Percentiles rank a stretch among this genome's conserved stretches.
These are phyloP conservation scores for Labia minor DNA, from an alignment of 2,888 invertebrate species.

Conservation along the genomic window DNA sequence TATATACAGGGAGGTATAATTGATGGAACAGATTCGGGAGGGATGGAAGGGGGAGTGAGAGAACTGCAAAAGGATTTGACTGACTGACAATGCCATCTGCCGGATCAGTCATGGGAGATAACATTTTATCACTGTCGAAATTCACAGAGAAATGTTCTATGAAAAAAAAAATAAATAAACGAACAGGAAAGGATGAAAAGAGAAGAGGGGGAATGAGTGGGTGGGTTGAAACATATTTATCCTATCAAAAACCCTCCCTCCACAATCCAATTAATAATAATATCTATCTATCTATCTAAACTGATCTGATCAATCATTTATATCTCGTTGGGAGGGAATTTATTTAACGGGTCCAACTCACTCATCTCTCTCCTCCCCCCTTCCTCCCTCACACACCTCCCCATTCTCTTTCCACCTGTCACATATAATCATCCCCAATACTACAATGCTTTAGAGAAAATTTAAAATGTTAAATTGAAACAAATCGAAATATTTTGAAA, in stretches of 20 bases:
- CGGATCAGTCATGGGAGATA: conserved; percentile 3
- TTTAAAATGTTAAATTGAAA: too few species aligned
- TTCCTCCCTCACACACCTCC: too few species aligned
- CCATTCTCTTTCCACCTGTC: too few species aligned
- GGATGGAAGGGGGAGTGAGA: background rate
- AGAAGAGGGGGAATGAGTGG: background rate
- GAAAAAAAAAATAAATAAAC: too few species aligned
- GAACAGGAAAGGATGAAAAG: too few species aligned
- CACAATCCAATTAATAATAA: conserved; percentile 1
- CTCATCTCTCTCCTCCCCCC: too few species aligned
- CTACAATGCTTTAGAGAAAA: too few species aligned
- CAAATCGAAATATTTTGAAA: too few species aligned
- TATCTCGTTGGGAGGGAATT: background rate
- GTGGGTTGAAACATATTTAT: background rate
- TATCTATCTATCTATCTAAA: background rate
- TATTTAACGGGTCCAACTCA: background rate
- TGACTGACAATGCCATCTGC: conserved; percentile 13
- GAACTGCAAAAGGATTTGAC: background rate
- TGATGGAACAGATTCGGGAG: too few species aligned
- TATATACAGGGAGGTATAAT: too few species aligned
- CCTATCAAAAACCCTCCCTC: background rate
- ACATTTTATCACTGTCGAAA: conserved; percentile 8
- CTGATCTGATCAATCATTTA: conserved; percentile 13
- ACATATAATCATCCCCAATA: too few species aligned
- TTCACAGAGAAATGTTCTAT: background rate